Evolutionary conservation across 2,113 vertebrate species (phyloP), one percentile per base, ranked within the genome.

Genomic region (Prunella himalayana): DNA sequence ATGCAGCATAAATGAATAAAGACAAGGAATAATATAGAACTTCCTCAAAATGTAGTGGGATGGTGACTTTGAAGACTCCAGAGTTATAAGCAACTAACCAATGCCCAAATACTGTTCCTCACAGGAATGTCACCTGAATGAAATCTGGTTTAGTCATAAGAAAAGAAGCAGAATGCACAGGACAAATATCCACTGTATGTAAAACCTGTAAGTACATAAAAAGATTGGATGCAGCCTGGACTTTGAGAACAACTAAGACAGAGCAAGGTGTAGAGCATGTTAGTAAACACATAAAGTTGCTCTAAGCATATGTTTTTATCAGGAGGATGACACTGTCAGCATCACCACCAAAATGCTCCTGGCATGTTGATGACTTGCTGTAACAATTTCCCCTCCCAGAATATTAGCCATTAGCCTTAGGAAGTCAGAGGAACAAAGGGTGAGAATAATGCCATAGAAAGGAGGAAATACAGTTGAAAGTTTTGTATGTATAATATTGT

Each of bases 1-100:
- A 63, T 51, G 19, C 44, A 60, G 1, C 11, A 15, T 4, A 68
- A 19, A 64, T 42, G 5, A 33, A 1, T 50, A 86, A 80, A 71
- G 23, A 11, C 9, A 21, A 4, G 13, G 12, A 25, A 25, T n/a
- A 6, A 19, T 3, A 56, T 25, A 2, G 1, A 28, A 14, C 8
- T 24, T 33, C 8, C n/a, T 61, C 37, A 91, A 87, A 89, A 73
- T 33, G 42, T 2, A 59, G 25, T 28, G 13, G 30, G 13, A 50
- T 14, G 11, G 24, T 69, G 33, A 37, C 19, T 72, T 21, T n/a
- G 35, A 53, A 27, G 13, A 73, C 10, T 73, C 33, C 31, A 73
- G 53, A 21, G 7, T 19, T 72, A 5, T 17, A 80, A 91, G 6
- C 0, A 4, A 15, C 28, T 73, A 9, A 65, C 11, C 28, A 45